Base-by-base conservation (phyloP, 2,888 invertebrate genomes). In the Pelosia muscerda region DNA sequence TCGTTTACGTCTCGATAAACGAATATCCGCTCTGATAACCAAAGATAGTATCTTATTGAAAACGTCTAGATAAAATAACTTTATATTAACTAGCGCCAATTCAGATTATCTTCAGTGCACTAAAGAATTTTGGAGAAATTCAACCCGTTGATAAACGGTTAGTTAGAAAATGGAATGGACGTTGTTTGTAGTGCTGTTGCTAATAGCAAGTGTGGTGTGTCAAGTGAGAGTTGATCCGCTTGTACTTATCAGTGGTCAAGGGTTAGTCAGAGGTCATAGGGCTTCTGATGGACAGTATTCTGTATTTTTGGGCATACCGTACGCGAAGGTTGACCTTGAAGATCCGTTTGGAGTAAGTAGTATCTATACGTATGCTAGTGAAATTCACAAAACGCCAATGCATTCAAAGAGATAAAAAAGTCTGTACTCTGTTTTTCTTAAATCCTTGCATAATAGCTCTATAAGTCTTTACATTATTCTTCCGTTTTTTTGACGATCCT, bases 271-370 rank as follows among this genome's bases (percentile, higher is more conserved):
- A 74, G 95, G 95, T 15, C 85, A 87, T 53, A 92, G 82, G 66
- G 88, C 93, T 0, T 80, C 77, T 5, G 90, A 94, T 78, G 92
- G 92, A 22, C 89, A 88, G 49, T 95, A 93, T 62, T 92, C 94
- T 0, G 80, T 83, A 58, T 95, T 95, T 74, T 77, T 93, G 60
- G 95, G 95, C 60, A 88, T 95, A 66, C 95, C 95, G 8, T 95
- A 94, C 72, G 95, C 93, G 25, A 75, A 82, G 73, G 89, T 95
- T 19, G 89, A 94, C 74, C 69, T 76, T 56, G 81, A 84, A 60
- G 87, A 94, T 79, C 95, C 94, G 26, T 95, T 95, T 73, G 94
- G 95, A 63, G 95, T 95, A 87, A 92, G 94, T 92, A 69, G 11
- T 25, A 1, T 23, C 55, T 26, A 10, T n/a, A 42, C 58, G 56